Evolutionary conservation across 2,888 invertebrate species (phyloP).

Genomic region (Pachliopta kotzebuea): DNA sequence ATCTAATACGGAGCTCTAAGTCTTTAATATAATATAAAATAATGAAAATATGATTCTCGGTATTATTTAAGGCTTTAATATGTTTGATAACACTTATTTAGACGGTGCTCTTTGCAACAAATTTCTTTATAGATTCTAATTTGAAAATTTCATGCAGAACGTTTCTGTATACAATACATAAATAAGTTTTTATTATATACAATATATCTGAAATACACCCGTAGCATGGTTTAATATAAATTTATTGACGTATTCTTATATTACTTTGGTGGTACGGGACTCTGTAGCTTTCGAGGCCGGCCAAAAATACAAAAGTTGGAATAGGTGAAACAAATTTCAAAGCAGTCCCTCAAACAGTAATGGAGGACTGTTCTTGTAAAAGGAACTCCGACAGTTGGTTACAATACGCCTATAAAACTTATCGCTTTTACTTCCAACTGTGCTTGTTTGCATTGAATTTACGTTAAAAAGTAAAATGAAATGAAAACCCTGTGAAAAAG

Average conservation of each 20-base stretch:
- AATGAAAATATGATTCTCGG: too few species aligned
- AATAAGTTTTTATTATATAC: neutral
- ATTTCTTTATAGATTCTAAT: neutral
- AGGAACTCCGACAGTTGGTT: conserved; percentile 46
- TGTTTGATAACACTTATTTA: too few species aligned
- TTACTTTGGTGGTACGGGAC: conserved; percentile 52
- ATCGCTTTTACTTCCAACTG: conserved; percentile 51
- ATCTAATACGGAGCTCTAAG: neutral
- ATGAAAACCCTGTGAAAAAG: neutral
- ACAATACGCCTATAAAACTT: conserved; percentile 74
- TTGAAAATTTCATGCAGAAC: too few species aligned
- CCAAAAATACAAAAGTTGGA: conserved; percentile 44
- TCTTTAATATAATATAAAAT: neutral
- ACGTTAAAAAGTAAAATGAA: conserved; percentile 16
- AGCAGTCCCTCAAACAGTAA: conserved; percentile 52
- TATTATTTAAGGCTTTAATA: too few species aligned
- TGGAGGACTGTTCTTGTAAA: conserved; percentile 50
- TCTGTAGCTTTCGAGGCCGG: conserved; percentile 42
- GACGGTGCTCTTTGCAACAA: neutral
- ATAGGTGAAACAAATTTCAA: conserved; percentile 66
- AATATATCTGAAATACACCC: conserved; percentile 15
- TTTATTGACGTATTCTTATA: conserved; percentile 37
- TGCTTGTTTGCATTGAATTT: conserved; percentile 39
- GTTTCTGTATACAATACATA: neutral
- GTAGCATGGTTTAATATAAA: conserved; percentile 29